Conservation (phyloP, 2,888 invertebrate species). For the Cybosia mesomella region DNA sequence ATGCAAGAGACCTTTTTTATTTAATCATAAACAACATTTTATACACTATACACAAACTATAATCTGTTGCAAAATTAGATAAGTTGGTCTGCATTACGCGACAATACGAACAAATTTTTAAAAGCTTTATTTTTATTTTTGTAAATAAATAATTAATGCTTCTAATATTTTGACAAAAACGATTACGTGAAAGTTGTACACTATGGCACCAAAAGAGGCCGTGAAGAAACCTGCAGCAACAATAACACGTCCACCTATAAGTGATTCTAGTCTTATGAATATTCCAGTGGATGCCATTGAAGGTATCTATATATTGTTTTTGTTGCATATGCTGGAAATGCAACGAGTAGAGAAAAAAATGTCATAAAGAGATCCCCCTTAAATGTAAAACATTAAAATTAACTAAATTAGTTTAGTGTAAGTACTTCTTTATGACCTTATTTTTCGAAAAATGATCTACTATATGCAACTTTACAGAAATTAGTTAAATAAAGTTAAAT, state of each 20-base stretch:
- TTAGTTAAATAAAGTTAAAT: too few relatives aligned
- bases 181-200: neutral
- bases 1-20: neutral
- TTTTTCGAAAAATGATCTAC: too few relatives aligned
- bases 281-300: slow-evolving; percentile 69
- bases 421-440: too few relatives aligned
- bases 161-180: neutral
- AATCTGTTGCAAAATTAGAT: neutral
- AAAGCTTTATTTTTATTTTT: slow-evolving; percentile 7
- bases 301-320: slow-evolving; percentile 55
- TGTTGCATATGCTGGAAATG: neutral
- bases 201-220: slow-evolving; percentile 72
- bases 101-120: neutral
- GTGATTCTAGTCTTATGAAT: slow-evolving; percentile 69
- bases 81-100: too few relatives aligned
- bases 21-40: neutral
- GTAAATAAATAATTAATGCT: neutral
- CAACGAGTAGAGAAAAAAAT: too few relatives aligned
- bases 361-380: too few relatives aligned
- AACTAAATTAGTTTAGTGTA: too few relatives aligned
- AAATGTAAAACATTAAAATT: too few relatives aligned
- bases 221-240: slow-evolving; percentile 61
- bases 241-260: slow-evolving; percentile 66
- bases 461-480: too few relatives aligned
- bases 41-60: neutral